Base-by-base conservation (phyloP, 2,113 vertebrate genomes). In the Hyperopisus bebe region DNA sequence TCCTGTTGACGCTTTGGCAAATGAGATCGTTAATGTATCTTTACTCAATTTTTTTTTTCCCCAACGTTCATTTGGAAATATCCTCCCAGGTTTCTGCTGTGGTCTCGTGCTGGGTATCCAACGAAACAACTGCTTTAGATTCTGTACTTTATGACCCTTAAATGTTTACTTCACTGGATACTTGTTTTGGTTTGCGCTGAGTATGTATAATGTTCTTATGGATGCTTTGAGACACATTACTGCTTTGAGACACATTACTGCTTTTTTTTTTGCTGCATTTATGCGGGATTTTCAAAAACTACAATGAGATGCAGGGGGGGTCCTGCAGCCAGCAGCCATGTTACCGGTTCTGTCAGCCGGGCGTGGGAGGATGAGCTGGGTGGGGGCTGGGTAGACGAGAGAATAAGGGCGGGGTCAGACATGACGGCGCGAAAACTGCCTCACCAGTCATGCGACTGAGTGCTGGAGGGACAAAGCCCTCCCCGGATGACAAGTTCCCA, bases 381-480 rank as follows among this genome's bases (percentile, higher is more conserved):
- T 9, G 17, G 15, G 21, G 47, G 46, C 27, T 5, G 44, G 42
- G 42, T 19, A 3, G 31, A 17, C n/a, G 88, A n/a, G 44, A 48
- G 53, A 17, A 46, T 11, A 15, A 27, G 5, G 44, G 82, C 21
- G 3, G 82, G 8, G 17, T 47, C 44, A 66, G 62, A 27, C n/a
- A 66, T 27, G 62, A 66, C n/a, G 62, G 62, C n/a, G 62, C 10
- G 62, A 31, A 66, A 27, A 11, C 62, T 66, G 62, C n/a, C n/a
- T 27, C 62, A 3, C 87, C 93, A 92, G 89, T 94, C 91, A 91
- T 93, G 90, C 93, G 90, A 91, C 90, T 92, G 93, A 94, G 90
- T 91, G 90, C 19, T 19, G 21, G 74, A 66, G 89, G 92, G 91
- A 94, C 94, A 94, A 93, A 94, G 90, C 62, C 87, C 89, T 92